Evolutionary conservation across 1,140 invertebrate species (phyloP).

Genomic region (Drosophila ananassae): DNA sequence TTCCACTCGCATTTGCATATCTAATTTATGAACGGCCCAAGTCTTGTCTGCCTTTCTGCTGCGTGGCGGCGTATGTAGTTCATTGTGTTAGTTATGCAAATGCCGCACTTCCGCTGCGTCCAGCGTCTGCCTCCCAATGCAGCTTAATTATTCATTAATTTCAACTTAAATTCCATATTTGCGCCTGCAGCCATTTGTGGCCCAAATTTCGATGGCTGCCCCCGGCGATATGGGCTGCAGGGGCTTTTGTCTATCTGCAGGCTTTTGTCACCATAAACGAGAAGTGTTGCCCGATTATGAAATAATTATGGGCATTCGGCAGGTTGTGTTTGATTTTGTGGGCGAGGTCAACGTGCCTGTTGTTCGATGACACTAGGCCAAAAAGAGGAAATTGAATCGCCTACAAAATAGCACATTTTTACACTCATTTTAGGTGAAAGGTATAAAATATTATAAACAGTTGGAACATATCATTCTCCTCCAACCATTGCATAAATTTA

Average conservation of each 20-base stretch:
- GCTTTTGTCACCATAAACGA: constrained; percentile 71
- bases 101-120: constrained; percentile 64
- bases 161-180: constrained; percentile 70
- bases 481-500: neutral
- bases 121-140: constrained; percentile 38
- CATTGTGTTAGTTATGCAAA: constrained; percentile 80
- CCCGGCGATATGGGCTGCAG: constrained; percentile 28
- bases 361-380: constrained; percentile 7
- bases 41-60: constrained; percentile 11
- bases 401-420: too few species aligned
- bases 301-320: constrained; percentile 70
- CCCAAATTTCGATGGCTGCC: constrained; percentile 42
- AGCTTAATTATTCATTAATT: constrained; percentile 82
- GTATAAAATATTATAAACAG: too few species aligned
- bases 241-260: constrained; percentile 53
- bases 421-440: too few species aligned
- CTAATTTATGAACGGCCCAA: constrained; percentile 52
- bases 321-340: constrained; percentile 1
- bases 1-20: constrained; percentile 64
- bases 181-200: constrained; percentile 47
- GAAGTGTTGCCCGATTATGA: constrained; percentile 76
- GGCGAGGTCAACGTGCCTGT: constrained; percentile 53
- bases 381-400: neutral
- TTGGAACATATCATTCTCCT: too few species aligned
- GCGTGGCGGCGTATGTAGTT: constrained; percentile 52